Evolutionary conservation across 2,888 invertebrate species (phyloP).

Genomic region (Allolobophora icterica): DNA sequence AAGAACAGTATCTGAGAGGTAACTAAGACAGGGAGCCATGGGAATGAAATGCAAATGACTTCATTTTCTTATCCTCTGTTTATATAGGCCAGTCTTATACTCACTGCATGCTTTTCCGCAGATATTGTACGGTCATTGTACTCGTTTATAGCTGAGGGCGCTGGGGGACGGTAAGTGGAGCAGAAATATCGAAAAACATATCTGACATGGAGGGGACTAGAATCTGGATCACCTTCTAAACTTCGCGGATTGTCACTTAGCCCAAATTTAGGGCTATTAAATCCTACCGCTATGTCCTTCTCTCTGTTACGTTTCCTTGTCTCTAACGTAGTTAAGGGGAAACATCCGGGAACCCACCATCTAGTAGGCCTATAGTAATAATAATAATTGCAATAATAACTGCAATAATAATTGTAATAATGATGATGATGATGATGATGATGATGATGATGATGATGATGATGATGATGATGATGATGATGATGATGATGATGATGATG

Average conservation of each 20-base stretch:
- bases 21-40: not conserved
- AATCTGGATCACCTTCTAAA: not conserved
- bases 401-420: not conserved
- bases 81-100: too few species aligned
- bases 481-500: not conserved
- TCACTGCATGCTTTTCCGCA: too few species aligned
- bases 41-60: not conserved
- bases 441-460: not conserved
- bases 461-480: not conserved
- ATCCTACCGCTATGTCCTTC: not conserved
- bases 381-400: not conserved
- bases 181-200: too few species aligned
- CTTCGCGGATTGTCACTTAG: not conserved
- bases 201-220: not conserved
- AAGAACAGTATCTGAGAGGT: not conserved
- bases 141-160: not conserved
- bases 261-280: not conserved
- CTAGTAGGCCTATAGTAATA: not conserved
- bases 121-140: not conserved
- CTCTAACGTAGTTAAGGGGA: too few species aligned
- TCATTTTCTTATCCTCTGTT: too few species aligned
- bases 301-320: not conserved
- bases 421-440: not conserved
- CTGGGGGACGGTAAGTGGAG: not conserved
- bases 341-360: not conserved